Evolutionary conservation across 2,888 invertebrate genomes (phyloP).

Genomic region (Actias luna): DNA sequence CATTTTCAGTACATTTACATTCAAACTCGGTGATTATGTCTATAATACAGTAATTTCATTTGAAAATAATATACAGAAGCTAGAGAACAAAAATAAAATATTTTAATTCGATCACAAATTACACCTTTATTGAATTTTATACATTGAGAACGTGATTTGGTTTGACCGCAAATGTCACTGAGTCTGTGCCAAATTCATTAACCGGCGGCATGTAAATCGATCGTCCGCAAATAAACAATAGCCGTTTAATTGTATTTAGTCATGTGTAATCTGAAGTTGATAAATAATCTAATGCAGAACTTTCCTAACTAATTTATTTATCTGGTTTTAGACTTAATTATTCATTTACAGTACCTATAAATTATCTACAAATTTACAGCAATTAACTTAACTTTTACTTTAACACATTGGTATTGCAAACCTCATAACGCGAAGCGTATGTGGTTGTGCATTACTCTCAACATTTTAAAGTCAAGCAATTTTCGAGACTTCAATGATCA

Average conservation of each 20-base stretch:
- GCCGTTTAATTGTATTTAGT: slow-evolving; percentile 16
- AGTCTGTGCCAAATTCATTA: slow-evolving; percentile 20
- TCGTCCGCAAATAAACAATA: slow-evolving; percentile 19
- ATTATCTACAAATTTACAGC: too few species aligned
- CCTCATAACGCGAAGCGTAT: too few species aligned
- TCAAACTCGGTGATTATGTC: too few species aligned
- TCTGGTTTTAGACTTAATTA: neutral
- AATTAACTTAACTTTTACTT: too few species aligned
- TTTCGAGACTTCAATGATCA: too few species aligned
- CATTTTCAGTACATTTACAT: too few species aligned
- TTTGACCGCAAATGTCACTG: slow-evolving; percentile 21
- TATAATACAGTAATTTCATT: too few species aligned
- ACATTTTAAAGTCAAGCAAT: too few species aligned
- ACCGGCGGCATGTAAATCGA: slow-evolving; percentile 16
- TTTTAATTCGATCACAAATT: neutral
- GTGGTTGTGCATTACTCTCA: too few species aligned
- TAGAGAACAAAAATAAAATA: neutral
- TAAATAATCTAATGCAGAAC: neutral
- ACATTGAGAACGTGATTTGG: slow-evolving; percentile 14
- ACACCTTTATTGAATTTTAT: slow-evolving; percentile 8
- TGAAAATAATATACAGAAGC: neutral
- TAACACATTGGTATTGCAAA: too few species aligned
- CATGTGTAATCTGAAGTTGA: slow-evolving; percentile 12
- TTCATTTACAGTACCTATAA: too few species aligned
- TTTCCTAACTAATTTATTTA: neutral